Base-by-base conservation (phyloP, 2,797 vertebrate genomes). In the Loriculus beryllinus region DNA sequence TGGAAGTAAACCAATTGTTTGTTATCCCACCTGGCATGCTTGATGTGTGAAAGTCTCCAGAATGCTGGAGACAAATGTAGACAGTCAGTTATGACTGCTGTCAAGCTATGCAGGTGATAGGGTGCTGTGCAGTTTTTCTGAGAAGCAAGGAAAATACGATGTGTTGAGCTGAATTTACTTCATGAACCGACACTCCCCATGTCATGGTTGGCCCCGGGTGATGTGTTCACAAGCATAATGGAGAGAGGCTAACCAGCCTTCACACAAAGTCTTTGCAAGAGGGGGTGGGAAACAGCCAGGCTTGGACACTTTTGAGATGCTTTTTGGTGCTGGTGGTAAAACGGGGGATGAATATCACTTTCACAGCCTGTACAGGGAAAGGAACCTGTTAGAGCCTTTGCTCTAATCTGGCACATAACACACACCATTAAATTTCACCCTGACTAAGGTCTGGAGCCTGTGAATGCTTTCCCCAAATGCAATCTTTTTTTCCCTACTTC, bases 321-420 rank as follows among this genome's bases (percentile, higher is more conserved):
- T 79, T 75, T 59, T 47, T 51, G 65, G 43, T 74, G 13, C 43
- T 74, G 43, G 25, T 1, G 3, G 33, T 81, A 51, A 80, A 86
- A 37, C 8, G 13, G 29, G 8, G 13, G 7, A 4, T 37, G 51
- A 59, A 4, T 31, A 40, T 22, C 0, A 0, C 54, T 80, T 72
- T 47, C 43, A 42, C 20, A 3, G 0, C 37, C 42, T 14, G 25
- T 29, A 57, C 12, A 26, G 31, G 7, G 33, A 91, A 35, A 59
- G 35, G 42, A 93, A 33, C 8, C 45, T 47, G 51, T 25, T 47
- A 43, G 22, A 40, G 56, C 77, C 26, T 87, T 85, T 79, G 5
- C 57, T 84, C 42, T 82, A 39, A 51, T 60, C 43, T 48, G 67
- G 35, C 51, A 70, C 28, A 8, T 23, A 48, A 25, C 77, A 76